phyloP scores from a whole-genome alignment of 2,888 invertebrate species.

The Odontomyia ornata region DNA sequence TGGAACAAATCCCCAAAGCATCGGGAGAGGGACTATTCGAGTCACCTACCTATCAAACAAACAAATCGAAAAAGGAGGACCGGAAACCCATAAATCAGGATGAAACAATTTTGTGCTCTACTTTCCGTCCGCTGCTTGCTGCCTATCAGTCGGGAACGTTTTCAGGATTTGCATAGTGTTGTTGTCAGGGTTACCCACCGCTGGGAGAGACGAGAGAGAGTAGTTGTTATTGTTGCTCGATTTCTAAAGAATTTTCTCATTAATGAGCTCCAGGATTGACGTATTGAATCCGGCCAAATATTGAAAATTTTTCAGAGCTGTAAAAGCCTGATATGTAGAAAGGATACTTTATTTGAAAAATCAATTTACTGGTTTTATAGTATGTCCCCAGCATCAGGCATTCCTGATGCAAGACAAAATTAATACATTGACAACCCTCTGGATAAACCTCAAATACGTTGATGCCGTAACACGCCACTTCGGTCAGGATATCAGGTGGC shows the following conservation, averaged over 20 bases:
- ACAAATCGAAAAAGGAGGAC: constrained; percentile 42
- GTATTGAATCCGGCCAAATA: neutral
- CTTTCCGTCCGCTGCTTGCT: constrained; percentile 18
- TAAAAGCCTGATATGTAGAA: neutral
- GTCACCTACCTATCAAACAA: constrained; percentile 45
- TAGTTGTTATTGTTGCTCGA: no score
- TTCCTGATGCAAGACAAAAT: neutral
- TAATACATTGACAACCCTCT: neutral
- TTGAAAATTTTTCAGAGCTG: neutral
- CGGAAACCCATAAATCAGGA: constrained; percentile 45
- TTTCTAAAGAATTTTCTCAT: no score
- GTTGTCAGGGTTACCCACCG: no score
- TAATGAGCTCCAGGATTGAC: no score
- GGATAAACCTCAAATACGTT: no score
- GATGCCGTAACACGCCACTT: neutral
- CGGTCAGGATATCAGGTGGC: constrained; percentile 5
- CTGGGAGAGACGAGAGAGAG: no score
- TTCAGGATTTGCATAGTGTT: neutral
- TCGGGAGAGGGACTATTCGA: constrained; percentile 18
- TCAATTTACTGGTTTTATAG: neutral
- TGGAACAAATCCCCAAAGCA: constrained; percentile 38
- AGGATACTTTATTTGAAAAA: neutral
- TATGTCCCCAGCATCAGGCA: neutral
- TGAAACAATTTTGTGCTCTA: constrained; percentile 44
- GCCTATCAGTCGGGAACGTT: constrained; percentile 1